Evolutionary conservation across 2,797 vertebrate species (phyloP).

Genomic region (Rhinophrynus dorsalis): DNA sequence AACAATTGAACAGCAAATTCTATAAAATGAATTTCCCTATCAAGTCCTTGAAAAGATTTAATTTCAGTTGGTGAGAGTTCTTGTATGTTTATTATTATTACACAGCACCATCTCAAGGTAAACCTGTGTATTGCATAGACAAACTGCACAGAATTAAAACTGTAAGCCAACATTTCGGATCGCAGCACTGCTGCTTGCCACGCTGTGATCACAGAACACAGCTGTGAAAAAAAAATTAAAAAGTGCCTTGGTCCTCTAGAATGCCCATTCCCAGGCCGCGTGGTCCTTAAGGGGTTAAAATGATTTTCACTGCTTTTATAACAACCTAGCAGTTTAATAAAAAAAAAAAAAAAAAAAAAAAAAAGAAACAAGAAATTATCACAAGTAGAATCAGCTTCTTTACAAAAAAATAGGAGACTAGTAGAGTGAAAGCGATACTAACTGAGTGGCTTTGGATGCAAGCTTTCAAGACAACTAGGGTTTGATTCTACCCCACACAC

Average conservation of each 20-base stretch:
- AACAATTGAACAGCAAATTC: neutral
- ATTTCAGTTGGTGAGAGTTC: too few species aligned
- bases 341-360: neutral
- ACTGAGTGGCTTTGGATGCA: too few species aligned
- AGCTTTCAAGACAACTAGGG: too few species aligned
- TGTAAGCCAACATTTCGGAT: too few species aligned
- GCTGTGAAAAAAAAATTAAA: neutral
- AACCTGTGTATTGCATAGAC: neutral
- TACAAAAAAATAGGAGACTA: neutral
- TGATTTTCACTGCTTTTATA: neutral
- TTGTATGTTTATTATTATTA: neutral
- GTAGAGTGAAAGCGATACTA: too few species aligned
- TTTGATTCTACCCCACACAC: too few species aligned
- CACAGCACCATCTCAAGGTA: neutral
- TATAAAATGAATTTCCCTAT: neutral
- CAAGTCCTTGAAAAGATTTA: neutral
- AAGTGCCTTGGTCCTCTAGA: too few species aligned
- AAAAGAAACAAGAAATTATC: too few species aligned
- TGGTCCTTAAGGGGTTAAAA: too few species aligned
- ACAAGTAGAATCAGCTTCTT: neutral
- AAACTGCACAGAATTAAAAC: neutral
- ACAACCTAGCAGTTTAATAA: neutral
- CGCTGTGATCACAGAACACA: too few species aligned
- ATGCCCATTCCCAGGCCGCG: neutral
- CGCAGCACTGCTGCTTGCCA: too few species aligned